Evolutionary conservation across 2,113 vertebrate genomes (phyloP), one percentile per base, ranked within the genome.

Genomic region (Mobula birostris): DNA sequence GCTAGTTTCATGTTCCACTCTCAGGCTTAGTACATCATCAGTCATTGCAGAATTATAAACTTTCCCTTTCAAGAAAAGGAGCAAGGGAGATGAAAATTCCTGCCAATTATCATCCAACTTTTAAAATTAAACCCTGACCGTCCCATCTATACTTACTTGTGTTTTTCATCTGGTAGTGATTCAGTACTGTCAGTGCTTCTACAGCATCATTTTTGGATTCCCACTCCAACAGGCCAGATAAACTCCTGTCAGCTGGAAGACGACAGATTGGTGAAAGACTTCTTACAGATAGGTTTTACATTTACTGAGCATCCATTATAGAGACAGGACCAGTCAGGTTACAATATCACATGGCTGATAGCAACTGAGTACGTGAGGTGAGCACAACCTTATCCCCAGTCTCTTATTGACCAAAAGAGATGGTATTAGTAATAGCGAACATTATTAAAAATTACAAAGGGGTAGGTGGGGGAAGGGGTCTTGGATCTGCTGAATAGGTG

Each of bases 101-200:
- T 87, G 27, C 24, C 48, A 3, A 5, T 87, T 74, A 74, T n/a
- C 66, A 77, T 15, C n/a, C 40, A 94, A 82, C 8, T 14, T 48
- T 36, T 5, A 66, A 94, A 82, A 32, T 94, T 70, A 63, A 82
- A 19, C 19, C 68, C 27, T 66, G 9, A 36, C 24, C 27, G 74
- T 56, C 32, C 21, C 66, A 63, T 19, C 24, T 24, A 66, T 63
- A 96, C 98, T 98, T 96, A 99, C 99, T 99, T 94, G 98, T 98
- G 95, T 99, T 98, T 97, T 98, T 97, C 96, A 99, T 99, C 97
- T 99, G 98, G 96, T 98, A 98, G 96, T 99, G 98, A 97, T 99
- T 99, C 94, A 99, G 98, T 61, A 99, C 98, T 56, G 99, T 99
- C 24, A 99, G 97, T 91, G 98, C 98, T 97, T 99, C 98, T 94